Evolutionary conservation across 1,140 invertebrate species (phyloP), one percentile per base, ranked within the genome.

Genomic region (Odontomachus brunneus): DNA sequence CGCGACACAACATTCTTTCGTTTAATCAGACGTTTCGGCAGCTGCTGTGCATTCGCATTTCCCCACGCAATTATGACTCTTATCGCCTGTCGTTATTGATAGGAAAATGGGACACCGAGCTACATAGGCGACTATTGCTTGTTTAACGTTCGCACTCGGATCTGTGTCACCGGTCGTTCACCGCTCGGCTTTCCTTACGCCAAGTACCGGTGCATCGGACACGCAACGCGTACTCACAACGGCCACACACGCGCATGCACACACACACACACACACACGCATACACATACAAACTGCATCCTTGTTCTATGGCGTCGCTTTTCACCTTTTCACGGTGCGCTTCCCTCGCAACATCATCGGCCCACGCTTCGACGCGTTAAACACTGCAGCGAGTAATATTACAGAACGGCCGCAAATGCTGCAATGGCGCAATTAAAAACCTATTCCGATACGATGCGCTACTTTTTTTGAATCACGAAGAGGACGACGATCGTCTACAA

Each of bases 101-200:
- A 44, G 51, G 38, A 69, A 78, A 69, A 59, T 48, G 44, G 22
- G 69, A 71, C 44, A 11, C 14, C 44, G 17, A 80, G 29, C 53
- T 44, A 29, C 59, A 33, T 33, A 33, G 69, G 51, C 49, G 48
- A 49, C 51, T 44, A 55, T 78, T 78, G 48, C 63, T 69, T 33
- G 22, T 48, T 29, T 62, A 44, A 24, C 75, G 63, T 57, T 57
- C 51, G 75, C 65, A 55, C 51, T 59, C 65, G 65, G 33, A 80
- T 80, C 65, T 80, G 75, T 80, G 75, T 80, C 75, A 80, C 66
- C 75, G 75, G 75, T 80, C 75, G 65, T 80, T 80, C 75, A 80
- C 75, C 75, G 75, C 75, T 80, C 57, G 65, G 65, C 75, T 80
- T 80, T 80, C 65, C 75, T 80, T 80, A 80, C 75, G 63, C 65